A percentile compares a stretch with the other conserved stretches of the same genome.
Evolutionary conservation across 2,113 vertebrate species (phyloP).

Genomic region (Clarias macrocephalus): DNA sequence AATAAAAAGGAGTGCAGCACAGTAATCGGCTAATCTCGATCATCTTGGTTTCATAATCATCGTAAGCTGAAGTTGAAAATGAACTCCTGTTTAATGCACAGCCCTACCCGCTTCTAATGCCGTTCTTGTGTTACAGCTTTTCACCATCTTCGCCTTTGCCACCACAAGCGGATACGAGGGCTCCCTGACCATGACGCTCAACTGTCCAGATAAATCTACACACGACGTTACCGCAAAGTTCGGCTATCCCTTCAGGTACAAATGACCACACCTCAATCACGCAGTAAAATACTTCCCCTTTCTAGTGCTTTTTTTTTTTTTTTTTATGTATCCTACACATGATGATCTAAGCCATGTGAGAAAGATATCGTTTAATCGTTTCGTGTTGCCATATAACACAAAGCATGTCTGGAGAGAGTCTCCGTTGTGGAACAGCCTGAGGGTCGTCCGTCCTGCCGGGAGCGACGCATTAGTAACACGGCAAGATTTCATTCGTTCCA

Average conservation of each 20-base stretch:
- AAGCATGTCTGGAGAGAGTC: neutral
- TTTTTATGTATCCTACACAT: neutral
- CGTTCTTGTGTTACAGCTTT: constrained; percentile 73
- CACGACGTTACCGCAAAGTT: constrained; percentile 63
- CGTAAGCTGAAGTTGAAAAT: too few species aligned
- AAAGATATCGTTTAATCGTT: neutral
- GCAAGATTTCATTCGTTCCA: too few species aligned
- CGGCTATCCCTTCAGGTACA: constrained; percentile 90
- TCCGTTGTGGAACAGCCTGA: too few species aligned
- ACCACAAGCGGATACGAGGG: constrained; percentile 88
- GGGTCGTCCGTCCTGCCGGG: too few species aligned
- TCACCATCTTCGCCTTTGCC: constrained; percentile 91
- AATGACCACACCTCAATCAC: neutral
- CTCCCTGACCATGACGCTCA: constrained; percentile 69
- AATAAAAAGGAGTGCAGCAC: too few species aligned
- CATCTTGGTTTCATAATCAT: too few species aligned
- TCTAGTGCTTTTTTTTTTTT: too few species aligned
- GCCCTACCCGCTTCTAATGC: neutral
- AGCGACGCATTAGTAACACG: too few species aligned
- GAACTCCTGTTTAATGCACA: neutral
- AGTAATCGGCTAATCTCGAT: too few species aligned
- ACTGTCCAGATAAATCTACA: constrained; percentile 55
- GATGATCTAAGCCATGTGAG: neutral
- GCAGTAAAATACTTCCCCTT: neutral
- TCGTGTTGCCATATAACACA: neutral